These are phyloP conservation scores for Trissolcus basalis DNA, from an alignment of 1,140 invertebrate species.

Conservation along the genomic window DNA sequence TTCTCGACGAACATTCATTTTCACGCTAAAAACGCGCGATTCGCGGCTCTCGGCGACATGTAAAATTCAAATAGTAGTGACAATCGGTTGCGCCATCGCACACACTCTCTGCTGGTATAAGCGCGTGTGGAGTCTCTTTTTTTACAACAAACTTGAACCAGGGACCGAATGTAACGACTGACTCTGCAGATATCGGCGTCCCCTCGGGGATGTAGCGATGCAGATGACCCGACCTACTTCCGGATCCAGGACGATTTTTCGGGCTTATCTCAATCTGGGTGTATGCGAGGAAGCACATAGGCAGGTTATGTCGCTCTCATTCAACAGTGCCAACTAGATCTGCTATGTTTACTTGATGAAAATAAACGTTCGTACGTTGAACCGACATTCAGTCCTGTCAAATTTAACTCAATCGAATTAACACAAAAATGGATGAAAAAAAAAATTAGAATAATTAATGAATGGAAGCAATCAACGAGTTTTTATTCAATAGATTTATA, in stretches of 20 bases:
- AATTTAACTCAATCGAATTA: no score
- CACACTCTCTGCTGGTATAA: neutral
- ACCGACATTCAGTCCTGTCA: slow-evolving; percentile 23
- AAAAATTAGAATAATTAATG: no score
- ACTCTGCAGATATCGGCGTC: slow-evolving; percentile 61
- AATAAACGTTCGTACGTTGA: slow-evolving; percentile 40
- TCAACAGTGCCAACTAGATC: slow-evolving; percentile 57
- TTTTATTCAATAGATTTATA: no score
- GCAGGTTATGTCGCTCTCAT: slow-evolving; percentile 47
- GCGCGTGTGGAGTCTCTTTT: slow-evolving; percentile 8
- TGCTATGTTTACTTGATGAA: slow-evolving; percentile 52
- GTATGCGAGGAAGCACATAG: slow-evolving; percentile 33
- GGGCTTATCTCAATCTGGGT: slow-evolving; percentile 47
- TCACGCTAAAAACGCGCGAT: slow-evolving; percentile 11
- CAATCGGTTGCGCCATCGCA: slow-evolving; percentile 20
- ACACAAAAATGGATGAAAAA: no score
- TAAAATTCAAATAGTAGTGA: slow-evolving; percentile 28
- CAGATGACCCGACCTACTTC: slow-evolving; percentile 73
- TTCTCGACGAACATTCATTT: slow-evolving; percentile 16
- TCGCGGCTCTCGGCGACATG: slow-evolving; percentile 11
- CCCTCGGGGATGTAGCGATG: slow-evolving; percentile 63
- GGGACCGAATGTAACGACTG: slow-evolving; percentile 58
- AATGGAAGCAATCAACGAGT: no score
- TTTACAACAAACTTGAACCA: slow-evolving; percentile 43
- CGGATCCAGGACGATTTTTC: slow-evolving; percentile 67